A percentile compares a stretch with the other conserved stretches of the same genome.
These are phyloP conservation scores for Rousettus madagascariensis DNA, from an alignment of 2,797 vertebrate genomes.

Conservation along the genomic window DNA sequence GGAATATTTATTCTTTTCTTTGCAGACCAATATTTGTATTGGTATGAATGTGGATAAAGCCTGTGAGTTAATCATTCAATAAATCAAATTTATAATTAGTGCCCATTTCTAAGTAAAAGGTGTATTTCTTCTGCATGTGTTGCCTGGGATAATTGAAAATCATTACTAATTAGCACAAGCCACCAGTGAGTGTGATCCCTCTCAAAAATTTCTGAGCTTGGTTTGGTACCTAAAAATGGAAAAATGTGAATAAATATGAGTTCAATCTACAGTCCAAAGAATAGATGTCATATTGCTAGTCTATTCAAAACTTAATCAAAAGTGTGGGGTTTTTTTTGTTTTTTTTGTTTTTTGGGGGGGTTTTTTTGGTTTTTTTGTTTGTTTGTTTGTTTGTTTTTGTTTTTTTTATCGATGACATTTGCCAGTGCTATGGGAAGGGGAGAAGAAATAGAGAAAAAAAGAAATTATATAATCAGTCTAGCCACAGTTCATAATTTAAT, in stretches of 20 bases:
- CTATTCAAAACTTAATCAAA: not conserved
- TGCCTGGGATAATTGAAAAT: not conserved
- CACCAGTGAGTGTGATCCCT: not conserved
- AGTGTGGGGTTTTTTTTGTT: not conserved
- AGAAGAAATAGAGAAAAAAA: not conserved
- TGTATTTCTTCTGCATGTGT: not conserved
- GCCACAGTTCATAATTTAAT: not conserved
- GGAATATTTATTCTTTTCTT: not conserved
- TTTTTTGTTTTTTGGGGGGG: not conserved
- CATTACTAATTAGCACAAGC: not conserved
- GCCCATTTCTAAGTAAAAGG: not conserved
- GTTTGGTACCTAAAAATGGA: slow-evolving; percentile 37
- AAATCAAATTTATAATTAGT: slow-evolving; percentile 15
- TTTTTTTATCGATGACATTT: not conserved
- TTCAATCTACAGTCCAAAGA: not conserved
- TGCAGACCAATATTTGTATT: not conserved
- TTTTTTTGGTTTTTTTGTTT: not conserved
- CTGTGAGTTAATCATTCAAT: not conserved
- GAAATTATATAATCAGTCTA: not conserved
- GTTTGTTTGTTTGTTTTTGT: not conserved
- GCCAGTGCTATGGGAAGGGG: not conserved
- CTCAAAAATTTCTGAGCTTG: not conserved
- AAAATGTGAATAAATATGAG: not conserved
- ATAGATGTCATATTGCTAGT: not conserved
- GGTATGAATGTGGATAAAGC: not conserved